Evolutionary conservation across 1,140 invertebrate genomes (phyloP).

Genomic region (Bathynomus jamesi): DNA sequence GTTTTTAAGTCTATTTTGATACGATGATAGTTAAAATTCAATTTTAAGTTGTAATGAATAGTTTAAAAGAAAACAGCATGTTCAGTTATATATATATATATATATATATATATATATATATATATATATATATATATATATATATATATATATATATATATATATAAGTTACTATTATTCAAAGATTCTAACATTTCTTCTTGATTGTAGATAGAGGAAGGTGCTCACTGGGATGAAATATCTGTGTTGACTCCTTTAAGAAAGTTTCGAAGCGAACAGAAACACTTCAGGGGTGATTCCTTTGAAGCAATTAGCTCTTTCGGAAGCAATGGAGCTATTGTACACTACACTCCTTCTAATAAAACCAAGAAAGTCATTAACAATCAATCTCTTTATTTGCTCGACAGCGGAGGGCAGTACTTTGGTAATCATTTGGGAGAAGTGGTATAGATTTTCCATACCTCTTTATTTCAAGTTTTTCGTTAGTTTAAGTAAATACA

Average conservation of each 20-base stretch:
- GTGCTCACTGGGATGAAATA: slow-evolving; percentile 55
- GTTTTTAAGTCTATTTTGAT: too few species aligned
- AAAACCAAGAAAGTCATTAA: slow-evolving; percentile 64
- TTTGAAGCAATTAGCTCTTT: slow-evolving; percentile 85
- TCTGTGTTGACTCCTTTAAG: slow-evolving; percentile 58
- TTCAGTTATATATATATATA: neutral
- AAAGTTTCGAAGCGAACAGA: slow-evolving; percentile 58
- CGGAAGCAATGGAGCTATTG: slow-evolving; percentile 77
- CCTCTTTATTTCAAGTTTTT: too few species aligned
- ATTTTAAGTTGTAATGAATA: too few species aligned
- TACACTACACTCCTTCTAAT: slow-evolving; percentile 76
- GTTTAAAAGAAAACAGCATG: neutral
- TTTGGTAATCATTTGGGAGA: too few species aligned
- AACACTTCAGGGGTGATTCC: slow-evolving; percentile 58
- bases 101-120: slow-evolving; percentile 2
- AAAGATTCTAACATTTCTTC: too few species aligned
- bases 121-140: slow-evolving; percentile 2
- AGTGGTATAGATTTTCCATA: too few species aligned
- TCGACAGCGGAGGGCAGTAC: slow-evolving; percentile 82
- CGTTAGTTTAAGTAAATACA: too few species aligned
- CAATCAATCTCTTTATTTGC: slow-evolving; percentile 70
- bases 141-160: slow-evolving; percentile 2
- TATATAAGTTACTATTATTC: neutral
- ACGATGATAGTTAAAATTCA: too few species aligned
- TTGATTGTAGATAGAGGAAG: slow-evolving; percentile 39